These are phyloP conservation scores for Littorina saxatilis DNA, from an alignment of 1,140 invertebrate species.

Conservation along the genomic window DNA sequence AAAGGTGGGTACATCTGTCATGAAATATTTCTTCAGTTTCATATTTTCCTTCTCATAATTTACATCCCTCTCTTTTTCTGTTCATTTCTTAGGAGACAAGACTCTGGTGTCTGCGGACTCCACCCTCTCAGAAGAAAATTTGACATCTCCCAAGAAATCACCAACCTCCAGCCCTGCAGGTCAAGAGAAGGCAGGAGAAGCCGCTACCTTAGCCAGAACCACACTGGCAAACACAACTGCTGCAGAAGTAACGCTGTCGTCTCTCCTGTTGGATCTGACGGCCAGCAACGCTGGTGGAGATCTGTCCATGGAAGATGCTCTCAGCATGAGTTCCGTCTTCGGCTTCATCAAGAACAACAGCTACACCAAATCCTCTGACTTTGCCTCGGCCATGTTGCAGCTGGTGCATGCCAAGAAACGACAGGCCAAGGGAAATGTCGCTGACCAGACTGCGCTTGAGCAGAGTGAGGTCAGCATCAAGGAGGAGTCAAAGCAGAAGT, in stretches of 20 bases:
- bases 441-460: neutral
- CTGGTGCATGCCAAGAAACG: neutral
- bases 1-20: no score
- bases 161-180: neutral
- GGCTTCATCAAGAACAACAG: conserved; percentile 1
- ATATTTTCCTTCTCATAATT: no score
- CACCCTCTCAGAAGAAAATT: neutral
- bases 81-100: neutral
- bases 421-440: conserved; percentile 3
- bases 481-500: neutral
- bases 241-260: conserved; percentile 7
- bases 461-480: neutral
- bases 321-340: conserved; percentile 8
- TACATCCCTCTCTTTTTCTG: no score
- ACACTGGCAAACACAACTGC: neutral
- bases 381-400: conserved; percentile 26
- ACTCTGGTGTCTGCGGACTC: neutral
- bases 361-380: conserved; percentile 22
- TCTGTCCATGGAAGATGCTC: conserved; percentile 22
- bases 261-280: conserved; percentile 16
- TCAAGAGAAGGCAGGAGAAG: neutral
- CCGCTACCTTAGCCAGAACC: neutral
- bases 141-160: neutral
- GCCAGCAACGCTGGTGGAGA: neutral
- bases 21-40: no score